Base-by-base conservation (phyloP, 2,888 invertebrate species). In the Drosophila peninsularis region DNA sequence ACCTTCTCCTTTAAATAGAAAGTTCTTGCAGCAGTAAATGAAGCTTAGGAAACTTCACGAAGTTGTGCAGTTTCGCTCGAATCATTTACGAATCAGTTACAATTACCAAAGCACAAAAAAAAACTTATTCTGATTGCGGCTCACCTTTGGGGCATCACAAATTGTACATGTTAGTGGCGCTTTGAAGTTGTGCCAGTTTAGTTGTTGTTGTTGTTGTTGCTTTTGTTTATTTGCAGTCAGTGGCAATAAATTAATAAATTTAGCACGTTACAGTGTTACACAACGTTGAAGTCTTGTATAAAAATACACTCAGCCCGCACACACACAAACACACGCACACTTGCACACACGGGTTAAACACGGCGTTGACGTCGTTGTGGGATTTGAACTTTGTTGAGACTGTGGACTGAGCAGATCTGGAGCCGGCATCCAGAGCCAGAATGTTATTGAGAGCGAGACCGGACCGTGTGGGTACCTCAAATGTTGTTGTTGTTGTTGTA, bases 211-310 rank as follows among this genome's bases (percentile, higher is more conserved):
- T 27, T 62, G 5, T 42, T 54, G 52, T 80, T 70, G 67, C 63
- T 45, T 52, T 41, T 82, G 82, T 69, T 85, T 82, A 63, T 75
- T 67, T 70, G 72, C 64, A 65, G 77, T 82, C 78, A 68, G 62
- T 68, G 71, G 88, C 78, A 64, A 82, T 84, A 84, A 82, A 88
- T 84, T 84, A 80, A 69, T 69, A 73, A 82, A 78, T 88, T 88
- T 88, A 88, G 87, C 88, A 85, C 78, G 54, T 77, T 76, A 78
- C 65, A 76, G 52, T 63, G 62, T 78, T 78, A 78, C 69, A 76
- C 75, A 76, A 78, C 58, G 61, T 42, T 78, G 74, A 69, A 78
- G 68, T 67, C 58, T 47, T 61, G 64, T 64, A 60, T 42, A 69
- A 45, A 37, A 42, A 30, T 44, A 52, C 49, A 58, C 50, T 49